phyloP scores from a whole-genome alignment of 92 coral and sea anemone genomes.

The Zoanthus sociatus region DNA sequence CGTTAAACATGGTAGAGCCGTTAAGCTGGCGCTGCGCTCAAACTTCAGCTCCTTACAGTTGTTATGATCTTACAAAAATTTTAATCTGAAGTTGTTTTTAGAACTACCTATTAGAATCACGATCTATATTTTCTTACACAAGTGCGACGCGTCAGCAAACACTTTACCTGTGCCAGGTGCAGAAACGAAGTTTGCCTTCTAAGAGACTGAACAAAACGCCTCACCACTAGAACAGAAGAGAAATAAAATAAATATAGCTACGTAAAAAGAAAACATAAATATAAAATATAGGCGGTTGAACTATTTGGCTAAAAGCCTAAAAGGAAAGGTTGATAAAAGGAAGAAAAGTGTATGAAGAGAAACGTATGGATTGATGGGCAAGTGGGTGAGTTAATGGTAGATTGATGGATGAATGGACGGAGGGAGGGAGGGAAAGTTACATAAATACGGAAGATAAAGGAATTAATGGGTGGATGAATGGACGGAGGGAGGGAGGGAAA shows the following conservation, averaged over 20 bases:
- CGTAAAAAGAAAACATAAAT: no score
- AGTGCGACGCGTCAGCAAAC: background rate
- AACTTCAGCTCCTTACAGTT: no score
- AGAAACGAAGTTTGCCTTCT: slow-evolving; percentile 97
- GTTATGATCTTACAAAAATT: no score
- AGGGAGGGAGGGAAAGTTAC: background rate
- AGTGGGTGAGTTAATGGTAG: background rate
- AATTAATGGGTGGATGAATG: background rate
- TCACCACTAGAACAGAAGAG: slow-evolving; percentile 69
- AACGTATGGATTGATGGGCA: no score
- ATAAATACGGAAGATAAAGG: background rate
- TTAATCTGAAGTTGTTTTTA: no score
- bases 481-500: background rate
- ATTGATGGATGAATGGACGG: background rate
- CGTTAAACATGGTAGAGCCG: no score
- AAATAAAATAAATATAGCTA: background rate
- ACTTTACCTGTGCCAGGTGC: slow-evolving; percentile 92
- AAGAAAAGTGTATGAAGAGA: no score
- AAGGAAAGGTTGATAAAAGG: no score
- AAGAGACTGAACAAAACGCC: slow-evolving; percentile 91
- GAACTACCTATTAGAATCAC: background rate
- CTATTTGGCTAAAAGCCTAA: no score
- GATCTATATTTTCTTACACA: background rate
- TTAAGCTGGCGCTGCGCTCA: no score
- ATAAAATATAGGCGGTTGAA: no score